phyloP scores from a whole-genome alignment of 2,888 invertebrate species.

The Ophraella communa region DNA sequence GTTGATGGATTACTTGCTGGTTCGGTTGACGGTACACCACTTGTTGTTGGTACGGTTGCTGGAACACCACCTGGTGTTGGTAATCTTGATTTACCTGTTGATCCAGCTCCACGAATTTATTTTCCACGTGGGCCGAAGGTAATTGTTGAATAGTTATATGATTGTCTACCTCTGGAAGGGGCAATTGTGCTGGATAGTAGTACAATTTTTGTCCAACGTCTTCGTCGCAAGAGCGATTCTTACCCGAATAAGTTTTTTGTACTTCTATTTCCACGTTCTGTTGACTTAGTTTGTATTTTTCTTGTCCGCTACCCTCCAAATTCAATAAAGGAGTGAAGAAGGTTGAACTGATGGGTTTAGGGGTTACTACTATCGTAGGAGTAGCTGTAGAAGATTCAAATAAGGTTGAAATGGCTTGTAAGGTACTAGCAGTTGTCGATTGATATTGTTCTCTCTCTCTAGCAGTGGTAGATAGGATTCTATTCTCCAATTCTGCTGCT shows the following conservation, averaged over 20 bases:
- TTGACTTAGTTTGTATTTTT: slow-evolving; percentile 47
- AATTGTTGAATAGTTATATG: slow-evolving; percentile 33
- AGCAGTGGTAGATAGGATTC: slow-evolving; percentile 44
- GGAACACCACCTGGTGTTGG: slow-evolving; percentile 39
- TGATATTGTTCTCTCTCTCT: slow-evolving; percentile 30
- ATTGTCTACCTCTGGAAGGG: slow-evolving; percentile 26
- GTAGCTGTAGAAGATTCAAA: slow-evolving; percentile 37
- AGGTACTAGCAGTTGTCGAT: slow-evolving; percentile 46
- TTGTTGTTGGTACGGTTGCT: slow-evolving; percentile 46
- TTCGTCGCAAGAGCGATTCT: slow-evolving; percentile 45
- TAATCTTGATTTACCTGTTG: slow-evolving; percentile 44
- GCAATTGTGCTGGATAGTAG: slow-evolving; percentile 39
- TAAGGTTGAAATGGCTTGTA: slow-evolving; percentile 40
- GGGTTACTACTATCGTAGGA: slow-evolving; percentile 62
- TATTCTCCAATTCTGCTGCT: slow-evolving; percentile 54
- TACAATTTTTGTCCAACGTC: slow-evolving; percentile 59
- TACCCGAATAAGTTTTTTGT: slow-evolving; percentile 64
- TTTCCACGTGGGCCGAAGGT: slow-evolving; percentile 30
- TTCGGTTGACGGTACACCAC: slow-evolving; percentile 56
- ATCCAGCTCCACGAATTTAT: slow-evolving; percentile 39
- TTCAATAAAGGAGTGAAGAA: slow-evolving; percentile 67
- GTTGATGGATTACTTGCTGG: slow-evolving; percentile 48
- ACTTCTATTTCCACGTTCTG: slow-evolving; percentile 66
- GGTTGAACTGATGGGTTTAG: slow-evolving; percentile 64
- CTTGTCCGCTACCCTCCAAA: slow-evolving; percentile 58